A percentile compares a stretch with the other conserved stretches of the same genome.
Conservation (phyloP, 2,797 vertebrate species). For the Siniperca obscura region DNA sequence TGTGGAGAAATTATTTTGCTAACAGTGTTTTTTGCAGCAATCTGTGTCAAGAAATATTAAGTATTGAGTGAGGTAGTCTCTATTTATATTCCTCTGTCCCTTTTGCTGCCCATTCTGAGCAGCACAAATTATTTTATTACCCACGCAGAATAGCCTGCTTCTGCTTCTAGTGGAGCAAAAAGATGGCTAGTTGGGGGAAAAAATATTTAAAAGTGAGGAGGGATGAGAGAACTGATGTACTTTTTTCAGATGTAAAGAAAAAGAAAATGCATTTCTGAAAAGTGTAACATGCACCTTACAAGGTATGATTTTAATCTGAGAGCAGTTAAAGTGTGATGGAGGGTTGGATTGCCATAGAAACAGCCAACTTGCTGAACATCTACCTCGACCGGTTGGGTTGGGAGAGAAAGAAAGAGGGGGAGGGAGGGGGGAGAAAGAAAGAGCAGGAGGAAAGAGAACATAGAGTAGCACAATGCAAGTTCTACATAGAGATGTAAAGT, state of each 20-base stretch:
- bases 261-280: background rate
- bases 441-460: too few relatives aligned
- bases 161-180: constrained; percentile 29
- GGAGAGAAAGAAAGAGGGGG: too few relatives aligned
- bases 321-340: background rate
- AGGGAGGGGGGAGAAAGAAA: too few relatives aligned
- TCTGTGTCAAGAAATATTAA: constrained; percentile 63
- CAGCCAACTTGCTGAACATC: background rate
- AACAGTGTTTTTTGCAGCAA: constrained; percentile 43
- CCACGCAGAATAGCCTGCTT: constrained; percentile 71
- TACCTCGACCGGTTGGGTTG: background rate
- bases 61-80: constrained; percentile 67
- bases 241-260: constrained; percentile 20
- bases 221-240: background rate
- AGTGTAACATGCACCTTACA: background rate
- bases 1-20: background rate
- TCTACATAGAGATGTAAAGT: too few relatives aligned
- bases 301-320: background rate
- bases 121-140: constrained; percentile 81
- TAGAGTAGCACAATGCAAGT: too few relatives aligned
- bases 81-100: constrained; percentile 79
- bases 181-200: constrained; percentile 34
- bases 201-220: constrained; percentile 15
- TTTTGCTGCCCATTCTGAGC: constrained; percentile 76
- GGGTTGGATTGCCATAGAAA: constrained; percentile 43